phyloP scores from a whole-genome alignment of 2,888 invertebrate species.

The Lasius platythorax region DNA sequence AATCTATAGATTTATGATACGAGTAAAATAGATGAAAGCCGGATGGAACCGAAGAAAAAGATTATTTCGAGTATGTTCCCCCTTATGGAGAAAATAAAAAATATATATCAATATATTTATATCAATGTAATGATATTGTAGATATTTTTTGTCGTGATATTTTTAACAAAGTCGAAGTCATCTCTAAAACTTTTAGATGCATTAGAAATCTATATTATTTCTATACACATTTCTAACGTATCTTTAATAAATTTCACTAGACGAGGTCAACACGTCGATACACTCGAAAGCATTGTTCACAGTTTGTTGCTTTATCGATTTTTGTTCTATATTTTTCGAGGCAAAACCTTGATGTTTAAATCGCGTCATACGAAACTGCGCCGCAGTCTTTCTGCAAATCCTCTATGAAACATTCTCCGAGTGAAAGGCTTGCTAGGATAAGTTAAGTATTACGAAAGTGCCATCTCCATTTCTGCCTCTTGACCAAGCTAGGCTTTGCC shows the following conservation, averaged over 20 bases:
- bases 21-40: conserved; percentile 24
- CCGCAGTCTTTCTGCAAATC: conserved; percentile 60
- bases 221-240: neutral
- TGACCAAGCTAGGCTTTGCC: conserved; percentile 31
- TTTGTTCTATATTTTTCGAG: conserved; percentile 17
- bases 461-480: conserved; percentile 34
- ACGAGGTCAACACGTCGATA: neutral
- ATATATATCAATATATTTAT: neutral
- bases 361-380: conserved; percentile 38
- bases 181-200: neutral
- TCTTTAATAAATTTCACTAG: neutral
- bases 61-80: conserved; percentile 1
- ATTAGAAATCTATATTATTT: neutral
- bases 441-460: conserved; percentile 65
- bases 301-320: conserved; percentile 29
- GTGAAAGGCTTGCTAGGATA: conserved; percentile 67
- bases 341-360: conserved; percentile 23
- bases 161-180: neutral
- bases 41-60: conserved; percentile 30
- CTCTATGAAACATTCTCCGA: conserved; percentile 70
- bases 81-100: neutral
- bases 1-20: conserved; percentile 52
- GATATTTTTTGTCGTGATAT: neutral
- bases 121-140: neutral
- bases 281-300: conserved; percentile 18